Evolutionary conservation across 2,797 vertebrate species (phyloP).

Genomic region (Rhinoraja longicauda): DNA sequence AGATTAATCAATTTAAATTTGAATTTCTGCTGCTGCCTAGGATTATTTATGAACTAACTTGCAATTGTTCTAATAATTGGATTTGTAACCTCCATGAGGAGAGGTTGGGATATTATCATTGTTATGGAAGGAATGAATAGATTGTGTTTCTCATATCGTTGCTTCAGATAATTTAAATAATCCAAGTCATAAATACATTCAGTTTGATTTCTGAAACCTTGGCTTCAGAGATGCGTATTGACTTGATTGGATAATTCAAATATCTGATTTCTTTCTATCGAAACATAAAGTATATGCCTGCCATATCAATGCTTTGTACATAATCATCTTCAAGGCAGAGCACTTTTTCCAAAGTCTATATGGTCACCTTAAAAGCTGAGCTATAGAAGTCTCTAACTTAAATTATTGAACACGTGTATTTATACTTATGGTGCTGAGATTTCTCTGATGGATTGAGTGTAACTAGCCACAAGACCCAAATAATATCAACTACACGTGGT

Average conservation of each 20-base stretch:
- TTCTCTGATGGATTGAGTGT: background rate
- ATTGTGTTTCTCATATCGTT: background rate
- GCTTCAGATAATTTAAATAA: background rate
- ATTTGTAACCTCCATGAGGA: background rate
- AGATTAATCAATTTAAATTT: background rate
- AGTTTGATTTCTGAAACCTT: background rate
- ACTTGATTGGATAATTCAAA: background rate
- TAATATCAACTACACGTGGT: background rate
- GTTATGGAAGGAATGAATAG: background rate
- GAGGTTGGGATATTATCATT: background rate
- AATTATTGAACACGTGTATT: background rate
- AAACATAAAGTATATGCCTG: background rate
- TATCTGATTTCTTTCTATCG: background rate
- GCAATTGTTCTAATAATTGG: background rate
- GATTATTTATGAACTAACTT: background rate
- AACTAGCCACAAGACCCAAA: background rate
- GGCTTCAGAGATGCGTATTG: background rate
- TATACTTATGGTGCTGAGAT: background rate
- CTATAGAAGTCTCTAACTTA: background rate
- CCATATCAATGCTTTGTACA: background rate
- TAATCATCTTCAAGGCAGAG: background rate
- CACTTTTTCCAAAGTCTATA: background rate
- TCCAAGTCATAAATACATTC: background rate
- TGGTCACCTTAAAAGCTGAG: background rate
- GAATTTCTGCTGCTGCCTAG: background rate